A percentile compares a stretch with the other conserved stretches of the same genome.
These are phyloP conservation scores for Halcyon leucocephala DNA, from an alignment of 2,797 vertebrate species.

Conservation along the genomic window DNA sequence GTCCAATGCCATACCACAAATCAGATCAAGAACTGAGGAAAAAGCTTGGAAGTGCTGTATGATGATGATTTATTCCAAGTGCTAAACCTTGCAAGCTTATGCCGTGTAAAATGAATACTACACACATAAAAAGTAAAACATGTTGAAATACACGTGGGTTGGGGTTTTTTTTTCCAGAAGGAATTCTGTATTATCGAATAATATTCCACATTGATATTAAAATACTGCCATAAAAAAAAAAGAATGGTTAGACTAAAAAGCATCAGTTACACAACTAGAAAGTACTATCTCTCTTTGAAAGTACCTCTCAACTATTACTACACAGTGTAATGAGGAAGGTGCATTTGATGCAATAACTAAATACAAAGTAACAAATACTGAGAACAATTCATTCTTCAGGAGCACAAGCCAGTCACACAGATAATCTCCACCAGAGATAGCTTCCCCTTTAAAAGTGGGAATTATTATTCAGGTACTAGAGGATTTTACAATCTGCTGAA, in stretches of 20 bases:
- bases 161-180: not conserved
- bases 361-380: not conserved
- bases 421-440: not conserved
- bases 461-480: not conserved
- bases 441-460: slow-evolving; percentile 2
- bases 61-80: not conserved
- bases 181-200: not conserved
- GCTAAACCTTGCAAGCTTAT: not conserved
- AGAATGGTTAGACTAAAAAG: not conserved
- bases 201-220: not conserved
- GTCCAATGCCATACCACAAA: not conserved
- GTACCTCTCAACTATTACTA: not conserved
- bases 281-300: not conserved
- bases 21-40: not conserved
- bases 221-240: not conserved
- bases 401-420: not conserved
- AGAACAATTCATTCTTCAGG: not conserved
- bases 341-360: not conserved
- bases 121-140: not conserved
- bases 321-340: not conserved
- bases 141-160: not conserved
- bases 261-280: not conserved
- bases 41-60: not conserved
- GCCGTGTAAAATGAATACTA: not conserved
- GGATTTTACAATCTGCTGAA: slow-evolving; percentile 32